These are phyloP conservation scores for Carcharodon carcharias DNA, from an alignment of 2,797 vertebrate species.

Conservation along the genomic window DNA sequence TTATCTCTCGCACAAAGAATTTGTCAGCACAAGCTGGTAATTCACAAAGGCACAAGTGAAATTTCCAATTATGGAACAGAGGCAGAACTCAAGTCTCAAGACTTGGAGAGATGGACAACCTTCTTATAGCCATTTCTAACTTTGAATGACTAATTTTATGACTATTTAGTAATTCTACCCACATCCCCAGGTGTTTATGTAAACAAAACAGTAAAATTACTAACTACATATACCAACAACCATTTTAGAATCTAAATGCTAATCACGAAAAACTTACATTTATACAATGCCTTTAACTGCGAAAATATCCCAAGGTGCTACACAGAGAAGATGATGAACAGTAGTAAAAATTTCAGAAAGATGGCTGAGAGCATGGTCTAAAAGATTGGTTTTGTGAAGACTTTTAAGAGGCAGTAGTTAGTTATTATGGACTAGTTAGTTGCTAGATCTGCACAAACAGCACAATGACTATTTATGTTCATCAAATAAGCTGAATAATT, in stretches of 20 bases:
- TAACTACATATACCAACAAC: not conserved
- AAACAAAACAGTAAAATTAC: not conserved
- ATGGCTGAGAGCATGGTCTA: not conserved
- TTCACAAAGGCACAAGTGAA: not conserved
- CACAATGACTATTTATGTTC: not conserved
- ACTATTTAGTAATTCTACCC: not conserved
- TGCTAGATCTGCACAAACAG: not conserved
- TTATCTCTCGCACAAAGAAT: not conserved
- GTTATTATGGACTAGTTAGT: too few relatives aligned
- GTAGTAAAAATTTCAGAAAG: not conserved
- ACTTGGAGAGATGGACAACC: not conserved
- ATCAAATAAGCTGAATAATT: not conserved
- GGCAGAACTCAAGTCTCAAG: not conserved
- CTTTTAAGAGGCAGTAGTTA: not conserved
- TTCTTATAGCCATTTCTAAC: not conserved
- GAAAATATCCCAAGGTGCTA: not conserved
- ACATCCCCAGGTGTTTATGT: not conserved
- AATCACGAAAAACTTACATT: not conserved
- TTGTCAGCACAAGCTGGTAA: not conserved
- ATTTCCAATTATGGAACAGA: not conserved
- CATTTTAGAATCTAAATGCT: not conserved
- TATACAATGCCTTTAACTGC: not conserved
- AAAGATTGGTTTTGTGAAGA: not conserved
- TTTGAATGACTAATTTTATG: not conserved
- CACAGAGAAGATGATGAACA: not conserved